phyloP scores from a whole-genome alignment of 2,113 vertebrate species.

The Cottus gobio region DNA sequence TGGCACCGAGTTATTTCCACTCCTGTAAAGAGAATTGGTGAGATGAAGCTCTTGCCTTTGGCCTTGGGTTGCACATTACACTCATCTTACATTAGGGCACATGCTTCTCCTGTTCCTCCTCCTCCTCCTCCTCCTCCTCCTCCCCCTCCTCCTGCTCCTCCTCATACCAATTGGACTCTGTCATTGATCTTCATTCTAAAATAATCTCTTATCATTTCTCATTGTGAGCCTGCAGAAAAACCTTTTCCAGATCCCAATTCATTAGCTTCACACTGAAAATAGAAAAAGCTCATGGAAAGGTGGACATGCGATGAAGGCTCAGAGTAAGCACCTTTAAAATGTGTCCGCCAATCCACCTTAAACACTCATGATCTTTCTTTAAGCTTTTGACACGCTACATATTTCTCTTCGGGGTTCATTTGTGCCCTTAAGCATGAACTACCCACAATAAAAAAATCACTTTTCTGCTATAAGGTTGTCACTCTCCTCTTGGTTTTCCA shows the following conservation, averaged over 20 bases:
- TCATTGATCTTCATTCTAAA: slow-evolving; percentile 85
- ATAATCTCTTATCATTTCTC: slow-evolving; percentile 84
- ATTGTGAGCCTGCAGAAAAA: slow-evolving; percentile 80
- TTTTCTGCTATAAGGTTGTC: slow-evolving; percentile 28
- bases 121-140: slow-evolving; percentile 48
- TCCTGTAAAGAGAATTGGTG: slow-evolving; percentile 72
- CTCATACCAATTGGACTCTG: slow-evolving; percentile 75
- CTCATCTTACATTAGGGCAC: slow-evolving; percentile 75
- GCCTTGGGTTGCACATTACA: slow-evolving; percentile 76
- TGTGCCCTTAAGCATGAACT: slow-evolving; percentile 30
- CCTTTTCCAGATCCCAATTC: slow-evolving; percentile 76
- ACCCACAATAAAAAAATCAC: slow-evolving; percentile 13
- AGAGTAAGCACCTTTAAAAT: slow-evolving; percentile 69
- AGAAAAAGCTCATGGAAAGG: slow-evolving; percentile 75
- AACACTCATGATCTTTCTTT: slow-evolving; percentile 66
- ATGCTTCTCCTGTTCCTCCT: slow-evolving; percentile 48
- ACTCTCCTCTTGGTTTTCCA: slow-evolving; percentile 10
- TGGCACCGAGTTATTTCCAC: slow-evolving; percentile 78
- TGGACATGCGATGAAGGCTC: slow-evolving; percentile 73
- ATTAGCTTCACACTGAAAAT: slow-evolving; percentile 81
- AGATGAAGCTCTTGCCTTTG: slow-evolving; percentile 80
- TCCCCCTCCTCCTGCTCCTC: slow-evolving; percentile 58
- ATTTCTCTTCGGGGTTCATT: slow-evolving; percentile 38
- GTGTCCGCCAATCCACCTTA: slow-evolving; percentile 60
- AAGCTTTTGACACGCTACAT: slow-evolving; percentile 39